Evolutionary conservation across 2,113 vertebrate species (phyloP).

Genomic region (Thamnaconus septentrionalis): DNA sequence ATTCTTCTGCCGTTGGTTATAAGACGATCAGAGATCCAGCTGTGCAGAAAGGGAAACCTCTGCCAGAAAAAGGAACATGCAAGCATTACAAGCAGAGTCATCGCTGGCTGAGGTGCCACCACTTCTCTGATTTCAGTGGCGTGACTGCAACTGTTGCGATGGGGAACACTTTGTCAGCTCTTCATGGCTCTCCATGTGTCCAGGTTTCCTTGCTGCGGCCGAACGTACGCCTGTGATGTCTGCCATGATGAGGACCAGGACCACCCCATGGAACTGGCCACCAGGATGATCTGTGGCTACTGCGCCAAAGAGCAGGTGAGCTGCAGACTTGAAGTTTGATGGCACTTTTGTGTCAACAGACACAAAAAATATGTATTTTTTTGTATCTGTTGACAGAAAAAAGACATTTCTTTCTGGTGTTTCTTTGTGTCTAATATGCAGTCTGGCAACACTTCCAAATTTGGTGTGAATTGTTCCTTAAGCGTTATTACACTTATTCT

Average conservation of each 20-base stretch:
- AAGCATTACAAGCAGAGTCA: constrained; percentile 81
- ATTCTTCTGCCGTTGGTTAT: constrained; percentile 17
- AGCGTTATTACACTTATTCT: too few species aligned
- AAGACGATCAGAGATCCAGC: constrained; percentile 70
- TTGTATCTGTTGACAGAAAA: too few species aligned
- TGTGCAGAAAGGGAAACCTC: constrained; percentile 79
- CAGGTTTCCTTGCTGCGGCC: constrained; percentile 83
- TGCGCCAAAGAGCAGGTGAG: constrained; percentile 83
- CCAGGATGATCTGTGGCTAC: constrained; percentile 80
- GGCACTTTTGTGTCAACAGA: not conserved
- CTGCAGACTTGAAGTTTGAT: not conserved
- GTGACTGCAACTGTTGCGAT: not conserved
- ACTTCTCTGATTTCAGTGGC: not conserved
- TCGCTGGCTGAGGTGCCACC: constrained; percentile 79
- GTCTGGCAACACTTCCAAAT: not conserved
- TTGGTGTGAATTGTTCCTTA: too few species aligned
- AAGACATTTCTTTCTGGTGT: too few species aligned
- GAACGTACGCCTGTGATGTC: constrained; percentile 77
- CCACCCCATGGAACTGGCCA: constrained; percentile 81
- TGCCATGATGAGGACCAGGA: constrained; percentile 81
- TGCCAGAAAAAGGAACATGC: constrained; percentile 78
- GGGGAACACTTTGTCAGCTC: not conserved
- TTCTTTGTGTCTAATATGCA: too few species aligned
- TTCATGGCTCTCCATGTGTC: not conserved
- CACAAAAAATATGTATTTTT: too few species aligned